Conservation (phyloP, 2,113 vertebrate species). For the Salvelinus sp. region DNA sequence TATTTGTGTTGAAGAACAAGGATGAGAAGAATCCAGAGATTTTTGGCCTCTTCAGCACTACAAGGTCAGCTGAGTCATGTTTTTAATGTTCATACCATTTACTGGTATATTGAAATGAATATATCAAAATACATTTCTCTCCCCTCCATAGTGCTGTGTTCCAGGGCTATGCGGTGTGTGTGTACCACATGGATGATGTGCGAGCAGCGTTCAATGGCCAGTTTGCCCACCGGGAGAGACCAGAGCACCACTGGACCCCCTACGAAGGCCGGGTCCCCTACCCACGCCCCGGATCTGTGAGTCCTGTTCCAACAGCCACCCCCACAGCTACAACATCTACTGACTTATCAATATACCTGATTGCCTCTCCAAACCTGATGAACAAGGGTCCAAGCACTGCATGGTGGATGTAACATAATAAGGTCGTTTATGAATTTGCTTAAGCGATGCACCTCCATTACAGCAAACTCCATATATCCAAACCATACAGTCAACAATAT, state of each 20-base stretch:
- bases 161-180: conserved; percentile 92
- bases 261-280: conserved; percentile 93
- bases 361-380: too few relatives aligned
- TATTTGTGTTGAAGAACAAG: conserved; percentile 89
- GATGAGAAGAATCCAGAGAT: conserved; percentile 93
- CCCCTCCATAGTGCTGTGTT: conserved; percentile 76
- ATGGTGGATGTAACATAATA: too few relatives aligned
- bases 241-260: conserved; percentile 91
- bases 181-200: conserved; percentile 92
- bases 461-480: too few relatives aligned
- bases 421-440: too few relatives aligned
- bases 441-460: too few relatives aligned
- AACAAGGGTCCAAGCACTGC: too few relatives aligned
- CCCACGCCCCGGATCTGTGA: conserved; percentile 95
- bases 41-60: conserved; percentile 95
- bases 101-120: background rate
- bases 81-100: background rate
- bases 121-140: background rate
- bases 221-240: conserved; percentile 88
- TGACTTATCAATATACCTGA: background rate
- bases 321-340: background rate
- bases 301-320: conserved; percentile 63
- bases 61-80: conserved; percentile 78
- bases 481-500: background rate
- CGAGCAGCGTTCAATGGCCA: conserved; percentile 94